phyloP scores from a whole-genome alignment of 2,888 invertebrate species.

The Linyphia triangularis region DNA sequence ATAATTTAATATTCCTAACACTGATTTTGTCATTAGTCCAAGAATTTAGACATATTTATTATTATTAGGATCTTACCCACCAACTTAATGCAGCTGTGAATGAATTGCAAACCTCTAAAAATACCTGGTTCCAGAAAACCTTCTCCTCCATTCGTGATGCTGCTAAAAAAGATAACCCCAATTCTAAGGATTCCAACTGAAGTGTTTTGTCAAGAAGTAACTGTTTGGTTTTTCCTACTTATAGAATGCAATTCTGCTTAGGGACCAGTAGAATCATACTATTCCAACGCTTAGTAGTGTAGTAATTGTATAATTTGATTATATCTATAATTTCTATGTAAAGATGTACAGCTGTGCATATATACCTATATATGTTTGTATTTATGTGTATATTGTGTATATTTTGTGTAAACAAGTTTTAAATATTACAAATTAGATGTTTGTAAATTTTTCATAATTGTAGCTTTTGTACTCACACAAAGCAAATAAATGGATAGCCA shows the following conservation, averaged over 20 bases:
- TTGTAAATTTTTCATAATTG: conserved; percentile 63
- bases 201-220: neutral
- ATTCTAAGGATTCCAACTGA: conserved; percentile 38
- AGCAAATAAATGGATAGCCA: conserved; percentile 50
- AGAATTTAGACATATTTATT: neutral
- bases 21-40: too few relatives aligned
- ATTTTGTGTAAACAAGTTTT: conserved; percentile 63
- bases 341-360: conserved; percentile 64
- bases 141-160: conserved; percentile 84
- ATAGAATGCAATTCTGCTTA: conserved; percentile 27
- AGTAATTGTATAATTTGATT: conserved; percentile 17
- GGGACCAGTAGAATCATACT: conserved; percentile 57
- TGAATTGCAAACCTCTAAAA: conserved; percentile 86
- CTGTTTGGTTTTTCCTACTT: neutral
- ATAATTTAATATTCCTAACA: too few relatives aligned
- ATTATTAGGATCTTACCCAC: conserved; percentile 89
- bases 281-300: conserved; percentile 31
- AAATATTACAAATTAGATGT: conserved; percentile 34
- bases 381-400: conserved; percentile 65
- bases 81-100: conserved; percentile 90
- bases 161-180: conserved; percentile 78
- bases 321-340: conserved; percentile 19
- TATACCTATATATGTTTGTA: conserved; percentile 55
- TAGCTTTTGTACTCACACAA: conserved; percentile 61
- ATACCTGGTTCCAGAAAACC: conserved; percentile 95